Conservation (phyloP, 2,888 invertebrate genomes). For the Athripsodes cinereus region DNA sequence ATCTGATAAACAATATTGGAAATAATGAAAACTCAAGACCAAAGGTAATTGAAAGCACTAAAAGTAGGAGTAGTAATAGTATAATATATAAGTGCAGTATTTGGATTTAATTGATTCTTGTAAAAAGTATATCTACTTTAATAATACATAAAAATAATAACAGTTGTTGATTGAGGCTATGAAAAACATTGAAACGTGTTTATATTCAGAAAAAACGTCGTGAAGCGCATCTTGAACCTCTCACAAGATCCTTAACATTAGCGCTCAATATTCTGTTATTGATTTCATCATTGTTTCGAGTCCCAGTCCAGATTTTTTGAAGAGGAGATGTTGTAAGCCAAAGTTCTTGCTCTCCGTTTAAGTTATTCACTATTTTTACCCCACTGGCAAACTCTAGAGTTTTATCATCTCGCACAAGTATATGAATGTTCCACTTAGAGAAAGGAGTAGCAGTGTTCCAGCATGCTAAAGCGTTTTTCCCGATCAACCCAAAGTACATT, state of each 20-base stretch:
- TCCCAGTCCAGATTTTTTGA: slow-evolving; percentile 60
- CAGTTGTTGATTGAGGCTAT: no score
- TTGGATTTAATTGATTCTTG: no score
- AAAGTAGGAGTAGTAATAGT: no score
- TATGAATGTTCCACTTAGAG: slow-evolving; percentile 47
- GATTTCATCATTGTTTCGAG: slow-evolving; percentile 46
- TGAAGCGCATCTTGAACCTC: slow-evolving; percentile 57
- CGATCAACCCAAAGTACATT: slow-evolving; percentile 63
- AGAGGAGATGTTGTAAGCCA: slow-evolving; percentile 63
- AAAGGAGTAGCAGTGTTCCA: slow-evolving; percentile 66
- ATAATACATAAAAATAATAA: no score
- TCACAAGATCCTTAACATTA: slow-evolving; percentile 49
- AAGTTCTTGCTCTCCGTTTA: slow-evolving; percentile 53
- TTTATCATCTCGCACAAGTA: slow-evolving; percentile 51
- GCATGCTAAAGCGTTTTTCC: slow-evolving; percentile 62
- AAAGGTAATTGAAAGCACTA: no score
- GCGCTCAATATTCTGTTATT: slow-evolving; percentile 69
- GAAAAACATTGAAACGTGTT: no score
- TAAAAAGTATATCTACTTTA: no score
- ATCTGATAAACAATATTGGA: no score
- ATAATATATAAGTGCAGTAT: no score
- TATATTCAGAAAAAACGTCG: no score
- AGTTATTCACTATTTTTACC: slow-evolving; percentile 58
- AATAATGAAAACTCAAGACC: no score
- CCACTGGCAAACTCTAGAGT: slow-evolving; percentile 70